A percentile compares a stretch with the other conserved stretches of the same genome.
Conservation (phyloP, 2,797 vertebrate species). For the Muraenolepis orangiensis region DNA sequence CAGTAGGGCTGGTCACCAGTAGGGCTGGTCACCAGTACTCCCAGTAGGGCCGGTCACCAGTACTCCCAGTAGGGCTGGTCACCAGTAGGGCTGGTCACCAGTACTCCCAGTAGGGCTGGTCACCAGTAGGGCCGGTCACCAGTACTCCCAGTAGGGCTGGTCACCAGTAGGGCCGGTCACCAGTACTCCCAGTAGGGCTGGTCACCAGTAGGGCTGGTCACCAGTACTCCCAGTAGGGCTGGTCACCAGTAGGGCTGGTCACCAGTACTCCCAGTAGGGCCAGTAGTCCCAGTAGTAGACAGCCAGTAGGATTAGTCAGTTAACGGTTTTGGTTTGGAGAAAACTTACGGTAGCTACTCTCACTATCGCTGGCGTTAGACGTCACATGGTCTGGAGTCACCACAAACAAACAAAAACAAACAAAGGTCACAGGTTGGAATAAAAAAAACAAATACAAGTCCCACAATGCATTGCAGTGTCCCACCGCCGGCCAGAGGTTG, state of each 20-base stretch:
- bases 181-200: neutral
- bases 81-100: constrained; percentile 7
- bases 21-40: neutral
- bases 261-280: neutral
- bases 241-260: constrained; percentile 7
- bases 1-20: constrained; percentile 9
- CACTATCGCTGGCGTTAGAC: constrained; percentile 97
- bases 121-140: constrained; percentile 9
- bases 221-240: neutral
- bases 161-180: constrained; percentile 9
- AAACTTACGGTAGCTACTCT: constrained; percentile 98
- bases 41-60: neutral
- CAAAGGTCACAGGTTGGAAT: too few species aligned
- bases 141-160: neutral
- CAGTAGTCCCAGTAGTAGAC: neutral
- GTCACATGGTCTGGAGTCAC: constrained; percentile 94
- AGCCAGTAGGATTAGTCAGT: constrained; percentile 6
- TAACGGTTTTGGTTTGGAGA: constrained; percentile 7
- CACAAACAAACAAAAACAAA: constrained; percentile 46
- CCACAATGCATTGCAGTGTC: neutral
- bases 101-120: neutral
- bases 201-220: constrained; percentile 7
- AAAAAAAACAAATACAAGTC: neutral
- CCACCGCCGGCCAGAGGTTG: neutral
- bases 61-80: neutral